Conservation (phyloP, 1,140 invertebrate genomes). For the Aradophagus sp. region DNA sequence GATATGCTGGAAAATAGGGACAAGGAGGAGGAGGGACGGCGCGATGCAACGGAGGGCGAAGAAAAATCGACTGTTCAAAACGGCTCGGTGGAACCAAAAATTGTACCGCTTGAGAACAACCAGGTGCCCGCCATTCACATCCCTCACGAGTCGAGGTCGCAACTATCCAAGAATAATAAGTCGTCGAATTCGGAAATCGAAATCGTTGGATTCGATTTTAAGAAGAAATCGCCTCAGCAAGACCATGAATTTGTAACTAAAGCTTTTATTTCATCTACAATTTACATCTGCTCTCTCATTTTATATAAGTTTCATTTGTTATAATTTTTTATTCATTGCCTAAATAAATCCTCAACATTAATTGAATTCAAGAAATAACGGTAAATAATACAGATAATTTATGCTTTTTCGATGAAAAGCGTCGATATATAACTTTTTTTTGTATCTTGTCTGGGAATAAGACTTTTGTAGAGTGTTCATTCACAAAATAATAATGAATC, state of each 20-base stretch:
- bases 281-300: too few species aligned
- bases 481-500: too few species aligned
- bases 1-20: constrained; percentile 71
- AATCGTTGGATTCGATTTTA: constrained; percentile 56
- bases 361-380: too few species aligned
- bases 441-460: too few species aligned
- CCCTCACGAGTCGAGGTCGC: constrained; percentile 3
- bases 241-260: too few species aligned
- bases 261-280: too few species aligned
- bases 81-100: constrained; percentile 56
- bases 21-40: constrained; percentile 35
- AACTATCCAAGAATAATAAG: constrained; percentile 28
- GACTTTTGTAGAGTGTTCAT: too few species aligned
- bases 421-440: too few species aligned
- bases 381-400: too few species aligned
- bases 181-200: constrained; percentile 43
- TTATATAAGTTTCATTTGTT: constrained; percentile 21
- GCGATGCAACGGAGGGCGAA: constrained; percentile 12
- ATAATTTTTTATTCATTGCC: too few species aligned
- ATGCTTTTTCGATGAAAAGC: too few species aligned
- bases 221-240: constrained; percentile 38
- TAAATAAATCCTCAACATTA: too few species aligned
- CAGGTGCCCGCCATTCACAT: constrained; percentile 27
- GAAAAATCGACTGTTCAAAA: constrained; percentile 28
- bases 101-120: constrained; percentile 49